Percentiles rank a stretch among this genome's conserved stretches.
These are phyloP conservation scores for Sminthurides aquaticus DNA, from an alignment of 2,888 invertebrate genomes.

Conservation along the genomic window DNA sequence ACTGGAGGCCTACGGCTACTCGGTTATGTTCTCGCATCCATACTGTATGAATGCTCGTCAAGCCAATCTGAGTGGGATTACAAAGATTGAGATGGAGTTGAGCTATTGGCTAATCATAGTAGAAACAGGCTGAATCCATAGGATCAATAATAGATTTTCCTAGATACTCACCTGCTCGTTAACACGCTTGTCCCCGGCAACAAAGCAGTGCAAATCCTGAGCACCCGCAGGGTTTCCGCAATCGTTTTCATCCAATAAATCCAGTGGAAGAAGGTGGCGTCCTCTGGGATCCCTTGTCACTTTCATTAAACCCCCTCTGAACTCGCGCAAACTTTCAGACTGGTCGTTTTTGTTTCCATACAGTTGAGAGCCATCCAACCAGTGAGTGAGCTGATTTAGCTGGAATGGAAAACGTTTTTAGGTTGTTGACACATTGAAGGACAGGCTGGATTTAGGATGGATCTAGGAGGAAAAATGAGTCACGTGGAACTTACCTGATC, in stretches of 20 bases:
- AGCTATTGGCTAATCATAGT: not conserved
- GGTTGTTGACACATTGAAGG: no score
- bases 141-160: not conserved
- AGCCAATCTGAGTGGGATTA: slow-evolving; percentile 51
- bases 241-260: slow-evolving; percentile 28
- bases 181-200: slow-evolving; percentile 88
- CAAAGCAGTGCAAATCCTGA: slow-evolving; percentile 50
- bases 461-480: no score
- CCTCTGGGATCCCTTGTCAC: slow-evolving; percentile 30
- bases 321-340: slow-evolving; percentile 59
- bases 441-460: no score
- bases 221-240: slow-evolving; percentile 16
- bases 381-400: slow-evolving; percentile 63
- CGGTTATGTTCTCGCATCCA: slow-evolving; percentile 76
- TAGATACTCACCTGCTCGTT: slow-evolving; percentile 65
- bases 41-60: slow-evolving; percentile 65
- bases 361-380: slow-evolving; percentile 68
- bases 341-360: slow-evolving; percentile 67
- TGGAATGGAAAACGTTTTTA: slow-evolving; percentile 47
- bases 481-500: slow-evolving; percentile 59
- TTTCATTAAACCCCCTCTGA: slow-evolving; percentile 59
- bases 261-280: slow-evolving; percentile 33
- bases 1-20: slow-evolving; percentile 56
- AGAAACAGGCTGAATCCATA: no score
- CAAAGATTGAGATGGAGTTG: not conserved